Percentiles rank a stretch among this genome's conserved stretches.
Conservation (phyloP, 2,888 invertebrate genomes). For the Morpho achilles region DNA sequence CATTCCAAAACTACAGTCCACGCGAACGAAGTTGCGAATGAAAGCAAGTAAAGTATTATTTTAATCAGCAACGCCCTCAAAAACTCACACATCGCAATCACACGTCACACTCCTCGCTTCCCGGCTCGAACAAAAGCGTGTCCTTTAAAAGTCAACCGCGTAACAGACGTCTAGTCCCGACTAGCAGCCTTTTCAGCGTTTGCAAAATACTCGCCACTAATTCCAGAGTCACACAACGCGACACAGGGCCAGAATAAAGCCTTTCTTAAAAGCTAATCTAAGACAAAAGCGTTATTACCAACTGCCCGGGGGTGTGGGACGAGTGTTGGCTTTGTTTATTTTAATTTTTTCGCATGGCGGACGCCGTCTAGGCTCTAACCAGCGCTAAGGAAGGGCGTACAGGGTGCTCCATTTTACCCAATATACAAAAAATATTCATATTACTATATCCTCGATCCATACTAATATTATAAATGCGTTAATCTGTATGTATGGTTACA, state of each 20-base stretch:
- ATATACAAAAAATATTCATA: no score
- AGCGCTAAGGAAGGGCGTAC: slow-evolving; percentile 45
- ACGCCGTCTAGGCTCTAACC: slow-evolving; percentile 44
- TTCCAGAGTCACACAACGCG: slow-evolving; percentile 38
- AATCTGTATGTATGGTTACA: no score
- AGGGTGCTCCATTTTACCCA: slow-evolving; percentile 34
- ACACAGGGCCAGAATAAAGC: slow-evolving; percentile 47
- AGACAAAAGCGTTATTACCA: slow-evolving; percentile 74
- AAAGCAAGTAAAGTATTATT: no score
- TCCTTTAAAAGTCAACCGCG: slow-evolving; percentile 21
- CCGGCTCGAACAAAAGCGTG: slow-evolving; percentile 15
- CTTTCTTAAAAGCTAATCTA: slow-evolving; percentile 76
- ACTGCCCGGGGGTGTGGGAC: slow-evolving; percentile 66
- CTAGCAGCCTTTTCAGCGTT: slow-evolving; percentile 6
- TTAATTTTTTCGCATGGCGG: slow-evolving; percentile 71
- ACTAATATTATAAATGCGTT: no score
- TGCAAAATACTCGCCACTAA: slow-evolving; percentile 29
- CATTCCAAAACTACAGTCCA: no score
- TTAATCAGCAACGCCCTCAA: not conserved
- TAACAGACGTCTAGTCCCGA: slow-evolving; percentile 16
- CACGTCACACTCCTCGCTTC: slow-evolving; percentile 3
- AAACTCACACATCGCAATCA: slow-evolving; percentile 8
- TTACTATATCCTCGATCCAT: no score
- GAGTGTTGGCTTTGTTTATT: slow-evolving; percentile 71
- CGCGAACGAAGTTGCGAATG: no score